phyloP scores from a whole-genome alignment of 2,797 vertebrate genomes.

The Glossophaga mutica region DNA sequence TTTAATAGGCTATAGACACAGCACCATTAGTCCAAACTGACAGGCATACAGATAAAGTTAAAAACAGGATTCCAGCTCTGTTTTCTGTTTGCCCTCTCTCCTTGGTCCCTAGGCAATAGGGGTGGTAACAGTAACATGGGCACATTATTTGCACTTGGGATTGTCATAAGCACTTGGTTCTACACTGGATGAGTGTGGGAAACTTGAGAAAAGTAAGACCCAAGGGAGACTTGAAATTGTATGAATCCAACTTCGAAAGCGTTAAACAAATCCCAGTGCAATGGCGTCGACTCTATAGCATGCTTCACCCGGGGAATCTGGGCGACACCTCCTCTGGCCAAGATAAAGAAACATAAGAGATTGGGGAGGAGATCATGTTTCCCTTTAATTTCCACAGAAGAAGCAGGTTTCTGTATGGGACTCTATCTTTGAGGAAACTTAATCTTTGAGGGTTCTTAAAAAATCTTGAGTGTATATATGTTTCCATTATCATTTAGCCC shows the following conservation, averaged over 20 bases:
- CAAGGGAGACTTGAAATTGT: background rate
- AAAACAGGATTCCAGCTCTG: background rate
- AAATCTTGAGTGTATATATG: too few relatives aligned
- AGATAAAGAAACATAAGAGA: background rate
- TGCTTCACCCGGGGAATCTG: background rate
- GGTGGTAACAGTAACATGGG: background rate
- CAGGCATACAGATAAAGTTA: background rate
- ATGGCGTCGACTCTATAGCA: background rate
- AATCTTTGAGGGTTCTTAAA: background rate
- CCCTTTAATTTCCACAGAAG: background rate
- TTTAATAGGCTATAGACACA: background rate
- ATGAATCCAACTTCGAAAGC: background rate
- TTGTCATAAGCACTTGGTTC: background rate
- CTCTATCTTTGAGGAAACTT: slow-evolving; percentile 7
- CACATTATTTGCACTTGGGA: background rate
- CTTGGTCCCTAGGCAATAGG: background rate
- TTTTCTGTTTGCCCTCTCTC: background rate
- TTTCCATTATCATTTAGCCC: too few relatives aligned
- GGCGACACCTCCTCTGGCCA: background rate
- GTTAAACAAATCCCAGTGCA: background rate
- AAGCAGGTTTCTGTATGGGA: background rate
- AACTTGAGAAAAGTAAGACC: background rate
- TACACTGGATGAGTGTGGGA: background rate
- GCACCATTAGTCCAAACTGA: background rate
- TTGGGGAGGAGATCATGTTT: background rate